phyloP scores from a whole-genome alignment of 2,797 vertebrate species.

The Enteromius radiatus region DNA sequence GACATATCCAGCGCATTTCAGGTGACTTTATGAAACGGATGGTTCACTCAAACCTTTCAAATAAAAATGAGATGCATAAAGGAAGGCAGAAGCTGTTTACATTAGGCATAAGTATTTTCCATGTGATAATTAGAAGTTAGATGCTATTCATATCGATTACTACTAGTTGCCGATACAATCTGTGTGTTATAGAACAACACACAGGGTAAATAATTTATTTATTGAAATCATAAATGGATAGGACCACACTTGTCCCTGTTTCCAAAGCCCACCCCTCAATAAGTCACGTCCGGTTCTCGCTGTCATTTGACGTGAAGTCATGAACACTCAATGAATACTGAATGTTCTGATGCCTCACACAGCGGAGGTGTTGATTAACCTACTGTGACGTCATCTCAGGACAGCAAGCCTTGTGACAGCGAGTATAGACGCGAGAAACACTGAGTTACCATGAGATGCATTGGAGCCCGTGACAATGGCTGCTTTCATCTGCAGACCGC shows the following conservation, averaged over 20 bases:
- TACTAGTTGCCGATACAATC: too few relatives aligned
- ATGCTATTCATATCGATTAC: too few relatives aligned
- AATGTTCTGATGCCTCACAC: constrained; percentile 3
- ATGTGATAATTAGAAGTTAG: too few relatives aligned
- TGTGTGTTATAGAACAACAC: too few relatives aligned
- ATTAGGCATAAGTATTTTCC: too few relatives aligned
- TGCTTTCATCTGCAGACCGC: constrained; percentile 42
- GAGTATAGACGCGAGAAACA: constrained; percentile 36
- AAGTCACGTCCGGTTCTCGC: neutral
- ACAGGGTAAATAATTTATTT: too few relatives aligned
- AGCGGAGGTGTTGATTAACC: constrained; percentile 55
- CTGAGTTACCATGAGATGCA: constrained; percentile 41
- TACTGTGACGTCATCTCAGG: constrained; percentile 39
- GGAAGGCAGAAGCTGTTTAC: neutral
- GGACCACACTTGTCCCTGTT: too few relatives aligned
- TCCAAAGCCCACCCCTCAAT: too few relatives aligned
- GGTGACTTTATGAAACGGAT: neutral
- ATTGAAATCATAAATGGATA: too few relatives aligned
- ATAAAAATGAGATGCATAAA: neutral
- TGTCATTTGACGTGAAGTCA: constrained; percentile 4
- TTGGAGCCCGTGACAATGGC: constrained; percentile 51
- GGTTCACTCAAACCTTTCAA: neutral
- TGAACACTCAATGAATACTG: constrained; percentile 3
- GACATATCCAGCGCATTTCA: neutral
- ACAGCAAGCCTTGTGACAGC: constrained; percentile 3